phyloP scores from a whole-genome alignment of 1,140 invertebrate genomes.

The Pogonognathellus flavescens region DNA sequence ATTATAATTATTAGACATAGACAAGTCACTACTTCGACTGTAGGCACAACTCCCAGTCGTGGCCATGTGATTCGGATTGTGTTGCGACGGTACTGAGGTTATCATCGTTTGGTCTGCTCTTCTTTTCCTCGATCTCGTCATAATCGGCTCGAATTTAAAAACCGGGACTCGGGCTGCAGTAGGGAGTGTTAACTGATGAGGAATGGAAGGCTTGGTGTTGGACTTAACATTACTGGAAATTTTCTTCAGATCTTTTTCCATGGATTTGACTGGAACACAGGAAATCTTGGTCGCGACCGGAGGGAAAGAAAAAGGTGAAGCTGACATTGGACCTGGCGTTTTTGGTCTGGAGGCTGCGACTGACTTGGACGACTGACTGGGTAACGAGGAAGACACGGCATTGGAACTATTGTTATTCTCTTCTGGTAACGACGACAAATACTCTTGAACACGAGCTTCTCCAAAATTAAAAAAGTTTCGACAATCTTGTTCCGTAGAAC shows the following conservation, averaged over 20 bases:
- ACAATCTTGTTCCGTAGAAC: conserved; percentile 68
- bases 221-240: conserved; percentile 15
- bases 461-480: conserved; percentile 74
- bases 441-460: conserved; percentile 73
- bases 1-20: neutral
- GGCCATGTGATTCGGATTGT: neutral
- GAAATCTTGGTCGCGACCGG: neutral
- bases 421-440: conserved; percentile 64
- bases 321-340: conserved; percentile 25
- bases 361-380: neutral
- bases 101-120: conserved; percentile 57
- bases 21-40: neutral
- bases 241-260: conserved; percentile 53
- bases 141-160: conserved; percentile 65
- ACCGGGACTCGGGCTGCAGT: neutral
- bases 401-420: conserved; percentile 59
- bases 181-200: neutral
- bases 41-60: conserved; percentile 18
- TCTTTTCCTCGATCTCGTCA: conserved; percentile 66
- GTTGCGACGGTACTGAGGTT: neutral
- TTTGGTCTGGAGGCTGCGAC: neutral
- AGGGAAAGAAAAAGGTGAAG: conserved; percentile 7
- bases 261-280: conserved; percentile 16
- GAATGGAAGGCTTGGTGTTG: conserved; percentile 18
- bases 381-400: conserved; percentile 58